Base-by-base conservation (phyloP, 2,113 vertebrate species). In the Psilopsiagon aymara region DNA sequence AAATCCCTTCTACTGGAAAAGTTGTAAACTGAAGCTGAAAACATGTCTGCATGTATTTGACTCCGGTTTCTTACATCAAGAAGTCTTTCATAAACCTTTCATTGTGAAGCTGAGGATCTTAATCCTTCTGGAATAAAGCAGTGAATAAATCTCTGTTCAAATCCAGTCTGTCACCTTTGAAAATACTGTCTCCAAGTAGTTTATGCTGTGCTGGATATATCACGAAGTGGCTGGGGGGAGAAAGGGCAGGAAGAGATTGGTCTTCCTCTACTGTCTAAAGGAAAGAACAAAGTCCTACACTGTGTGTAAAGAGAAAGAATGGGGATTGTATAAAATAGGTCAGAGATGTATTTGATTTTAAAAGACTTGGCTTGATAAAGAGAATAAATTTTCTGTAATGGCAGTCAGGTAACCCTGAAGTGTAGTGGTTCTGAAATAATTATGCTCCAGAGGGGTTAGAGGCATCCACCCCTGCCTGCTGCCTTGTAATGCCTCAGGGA, bases 361-460 rank as follows among this genome's bases (percentile, higher is more conserved):
- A 83, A 95, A 81, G 39, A 44, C 57, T 86, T 96, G 46, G 49
- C 19, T 43, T 83, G 51, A 92, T 84, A 83, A 92, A 93, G 66
- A 92, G 55, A 92, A 51, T 88, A 87, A 89, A 62, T 66, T 96
- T 96, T 96, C 86, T 17, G 3, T 82, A 95, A 91, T 3, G 27
- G 24, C 83, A 70, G 15, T 96, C 83, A 92, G 52, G 73, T 97
- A 91, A 91, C 84, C 86, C 97, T 97, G 91, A 94, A 88, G 63
- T 91, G 53, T 92, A 94, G 60, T 75, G 86, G 71, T 96, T 67
- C 43, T 91, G 84, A 97, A 96, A 96, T 97, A 97, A 97, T 96
- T 96, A 95, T 44, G 75, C 68, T 80, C 82, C 68, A 84, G 81
- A 90, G 91, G 80, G 68, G 86, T 92, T 90, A 88, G 86, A 89